phyloP scores from a whole-genome alignment of 2,888 invertebrate species.

The Noctuana brunneofusca region DNA sequence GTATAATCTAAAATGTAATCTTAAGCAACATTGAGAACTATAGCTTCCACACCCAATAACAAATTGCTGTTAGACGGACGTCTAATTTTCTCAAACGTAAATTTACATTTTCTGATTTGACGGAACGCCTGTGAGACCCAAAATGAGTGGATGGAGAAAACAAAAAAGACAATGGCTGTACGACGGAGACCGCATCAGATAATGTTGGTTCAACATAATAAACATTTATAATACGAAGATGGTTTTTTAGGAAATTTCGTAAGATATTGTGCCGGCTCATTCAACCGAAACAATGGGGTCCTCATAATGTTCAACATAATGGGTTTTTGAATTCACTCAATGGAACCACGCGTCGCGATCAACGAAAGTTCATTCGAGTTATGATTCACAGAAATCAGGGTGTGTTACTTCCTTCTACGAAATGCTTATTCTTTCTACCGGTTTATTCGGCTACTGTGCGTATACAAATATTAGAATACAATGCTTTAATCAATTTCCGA shows the following conservation, averaged over 20 bases:
- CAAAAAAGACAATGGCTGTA: slow-evolving; percentile 64
- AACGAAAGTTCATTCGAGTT: slow-evolving; percentile 72
- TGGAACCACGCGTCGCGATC: slow-evolving; percentile 71
- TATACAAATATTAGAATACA: slow-evolving; percentile 33
- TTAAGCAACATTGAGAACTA: slow-evolving; percentile 16
- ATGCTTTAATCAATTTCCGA: slow-evolving; percentile 42
- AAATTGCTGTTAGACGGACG: slow-evolving; percentile 36
- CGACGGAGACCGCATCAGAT: slow-evolving; percentile 59
- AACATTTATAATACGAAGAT: slow-evolving; percentile 73
- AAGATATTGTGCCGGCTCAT: slow-evolving; percentile 78
- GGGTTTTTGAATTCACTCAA: slow-evolving; percentile 74
- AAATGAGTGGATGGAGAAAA: slow-evolving; percentile 44
- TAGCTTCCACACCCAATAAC: slow-evolving; percentile 28
- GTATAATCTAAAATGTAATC: slow-evolving; percentile 33
- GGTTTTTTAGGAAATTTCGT: slow-evolving; percentile 80
- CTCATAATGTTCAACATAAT: slow-evolving; percentile 76
- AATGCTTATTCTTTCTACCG: slow-evolving; percentile 39
- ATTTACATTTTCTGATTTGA: slow-evolving; percentile 45
- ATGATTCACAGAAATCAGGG: slow-evolving; percentile 67
- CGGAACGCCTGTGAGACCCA: slow-evolving; percentile 40
- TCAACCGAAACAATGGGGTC: slow-evolving; percentile 78
- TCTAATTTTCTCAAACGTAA: slow-evolving; percentile 46
- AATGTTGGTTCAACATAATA: slow-evolving; percentile 62
- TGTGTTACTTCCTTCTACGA: slow-evolving; percentile 61
- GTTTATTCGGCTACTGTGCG: slow-evolving; percentile 27